A percentile compares a stretch with the other conserved stretches of the same genome.
phyloP scores from a whole-genome alignment of 1,140 invertebrate genomes.

The Yoshiicerus persimilis region DNA sequence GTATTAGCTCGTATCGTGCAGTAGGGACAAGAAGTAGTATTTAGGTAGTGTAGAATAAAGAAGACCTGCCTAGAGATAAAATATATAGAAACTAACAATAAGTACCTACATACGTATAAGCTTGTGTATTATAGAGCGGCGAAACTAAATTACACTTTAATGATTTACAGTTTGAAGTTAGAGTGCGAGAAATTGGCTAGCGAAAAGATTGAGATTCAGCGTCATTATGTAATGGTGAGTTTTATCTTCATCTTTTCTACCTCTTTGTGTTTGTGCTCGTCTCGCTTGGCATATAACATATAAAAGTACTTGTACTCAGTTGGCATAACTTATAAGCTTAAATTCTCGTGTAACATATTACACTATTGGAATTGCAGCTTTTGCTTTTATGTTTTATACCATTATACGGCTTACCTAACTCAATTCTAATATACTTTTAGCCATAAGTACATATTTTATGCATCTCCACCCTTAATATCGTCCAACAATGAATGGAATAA shows the following conservation, averaged over 20 bases:
- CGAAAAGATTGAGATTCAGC: constrained; percentile 68
- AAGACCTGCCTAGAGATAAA: not conserved
- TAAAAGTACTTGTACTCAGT: not conserved
- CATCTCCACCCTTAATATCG: not conserved
- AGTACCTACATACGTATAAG: not conserved
- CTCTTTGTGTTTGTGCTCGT: not conserved
- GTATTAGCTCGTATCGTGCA: too few relatives aligned
- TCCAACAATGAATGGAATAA: not conserved
- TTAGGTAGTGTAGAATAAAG: not conserved
- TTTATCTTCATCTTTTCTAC: constrained; percentile 44
- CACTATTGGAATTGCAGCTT: not conserved
- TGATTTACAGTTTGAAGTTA: constrained; percentile 56
- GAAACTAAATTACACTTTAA: constrained; percentile 45
- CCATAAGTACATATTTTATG: not conserved
- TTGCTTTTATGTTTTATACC: not conserved
- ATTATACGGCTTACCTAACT: not conserved
- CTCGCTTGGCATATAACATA: not conserved
- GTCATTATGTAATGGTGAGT: constrained; percentile 50
- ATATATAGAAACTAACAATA: not conserved
- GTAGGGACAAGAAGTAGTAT: not conserved
- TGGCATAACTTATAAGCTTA: not conserved
- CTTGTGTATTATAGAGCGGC: not conserved
- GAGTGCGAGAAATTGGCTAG: constrained; percentile 67
- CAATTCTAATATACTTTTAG: not conserved
- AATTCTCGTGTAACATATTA: not conserved